These are phyloP conservation scores for Synergus umbraculus DNA, from an alignment of 2,888 invertebrate genomes.

Conservation along the genomic window DNA sequence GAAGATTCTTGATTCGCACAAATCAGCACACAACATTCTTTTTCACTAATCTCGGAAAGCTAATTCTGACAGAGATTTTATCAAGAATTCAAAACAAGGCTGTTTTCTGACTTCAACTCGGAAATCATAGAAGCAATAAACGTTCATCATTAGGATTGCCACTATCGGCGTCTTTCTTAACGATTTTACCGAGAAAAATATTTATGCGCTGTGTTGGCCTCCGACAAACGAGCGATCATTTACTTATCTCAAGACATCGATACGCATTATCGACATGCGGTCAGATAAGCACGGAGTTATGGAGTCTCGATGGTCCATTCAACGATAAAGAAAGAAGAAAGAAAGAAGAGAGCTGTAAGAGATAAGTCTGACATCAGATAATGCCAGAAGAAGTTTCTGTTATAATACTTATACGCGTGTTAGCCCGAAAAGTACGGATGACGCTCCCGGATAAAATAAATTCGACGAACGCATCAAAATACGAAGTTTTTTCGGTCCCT, in stretches of 20 bases:
- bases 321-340: neutral
- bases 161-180: conserved; percentile 4
- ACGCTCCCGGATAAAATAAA: neutral
- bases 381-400: conserved; percentile 25
- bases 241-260: conserved; percentile 33
- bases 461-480: conserved; percentile 17
- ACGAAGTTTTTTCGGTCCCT: conserved; percentile 6
- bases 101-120: conserved; percentile 8
- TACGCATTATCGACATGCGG: conserved; percentile 47
- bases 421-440: neutral
- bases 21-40: conserved; percentile 26
- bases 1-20: conserved; percentile 15
- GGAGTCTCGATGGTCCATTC: conserved; percentile 24
- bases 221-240: conserved; percentile 35
- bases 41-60: conserved; percentile 9
- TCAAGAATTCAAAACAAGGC: conserved; percentile 16
- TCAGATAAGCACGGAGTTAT: conserved; percentile 49
- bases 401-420: conserved; percentile 5
- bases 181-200: conserved; percentile 32
- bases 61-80: conserved; percentile 12
- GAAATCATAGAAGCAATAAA: conserved; percentile 36
- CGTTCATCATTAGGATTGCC: conserved; percentile 11
- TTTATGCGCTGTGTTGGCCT: conserved; percentile 18
- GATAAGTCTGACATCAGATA: conserved; percentile 45
- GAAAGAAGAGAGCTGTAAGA: conserved; percentile 13